A percentile compares a stretch with the other conserved stretches of the same genome.
Conservation (phyloP, 2,113 vertebrate species). For the Odocoileus virginianus region DNA sequence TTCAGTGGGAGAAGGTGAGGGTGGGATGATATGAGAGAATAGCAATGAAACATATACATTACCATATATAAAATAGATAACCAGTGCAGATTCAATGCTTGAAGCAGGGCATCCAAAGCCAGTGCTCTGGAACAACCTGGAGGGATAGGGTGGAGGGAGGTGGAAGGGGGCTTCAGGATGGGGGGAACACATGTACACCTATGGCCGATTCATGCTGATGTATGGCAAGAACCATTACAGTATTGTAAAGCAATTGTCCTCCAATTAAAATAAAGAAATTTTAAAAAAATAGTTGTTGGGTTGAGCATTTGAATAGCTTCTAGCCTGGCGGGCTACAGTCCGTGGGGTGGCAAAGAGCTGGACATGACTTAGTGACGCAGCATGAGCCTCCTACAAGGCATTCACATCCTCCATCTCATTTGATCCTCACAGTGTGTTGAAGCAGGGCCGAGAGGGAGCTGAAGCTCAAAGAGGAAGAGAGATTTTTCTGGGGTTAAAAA, state of each 20-base stretch:
- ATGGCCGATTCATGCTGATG: neutral
- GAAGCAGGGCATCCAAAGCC: neutral
- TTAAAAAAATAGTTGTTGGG: neutral
- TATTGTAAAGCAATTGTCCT: neutral
- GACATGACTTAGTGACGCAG: neutral
- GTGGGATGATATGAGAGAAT: neutral
- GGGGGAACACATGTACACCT: neutral
- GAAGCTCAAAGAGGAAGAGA: neutral
- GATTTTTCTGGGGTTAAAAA: neutral
- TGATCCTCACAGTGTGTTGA: neutral
- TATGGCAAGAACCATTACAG: neutral
- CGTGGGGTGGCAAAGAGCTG: neutral
- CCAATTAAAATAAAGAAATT: neutral
- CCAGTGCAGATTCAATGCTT: neutral
- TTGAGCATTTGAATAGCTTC: neutral
- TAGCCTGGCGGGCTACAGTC: neutral
- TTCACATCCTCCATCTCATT: neutral
- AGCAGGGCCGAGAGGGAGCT: neutral
- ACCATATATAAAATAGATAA: neutral
- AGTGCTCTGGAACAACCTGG: neutral
- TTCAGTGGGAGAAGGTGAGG: neutral
- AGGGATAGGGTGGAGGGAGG: neutral
- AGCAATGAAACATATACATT: neutral
- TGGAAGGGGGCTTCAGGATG: neutral
- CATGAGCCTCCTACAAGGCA: neutral